Evolutionary conservation across 2,797 vertebrate species (phyloP).

Genomic region (Mormyrops boulengeri): DNA sequence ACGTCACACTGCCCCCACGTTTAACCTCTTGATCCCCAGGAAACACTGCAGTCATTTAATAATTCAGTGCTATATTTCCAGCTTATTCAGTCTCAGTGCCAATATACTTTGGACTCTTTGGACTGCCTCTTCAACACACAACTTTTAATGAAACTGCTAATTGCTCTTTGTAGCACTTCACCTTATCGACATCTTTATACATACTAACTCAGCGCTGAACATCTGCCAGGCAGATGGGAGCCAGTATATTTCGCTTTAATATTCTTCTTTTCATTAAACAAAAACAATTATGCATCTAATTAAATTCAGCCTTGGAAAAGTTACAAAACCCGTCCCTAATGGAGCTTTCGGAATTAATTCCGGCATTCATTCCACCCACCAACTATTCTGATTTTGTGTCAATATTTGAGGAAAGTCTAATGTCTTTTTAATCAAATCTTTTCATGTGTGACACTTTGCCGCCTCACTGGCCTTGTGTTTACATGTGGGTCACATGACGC

Average conservation of each 20-base stretch:
- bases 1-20: background rate
- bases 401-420: background rate
- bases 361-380: background rate
- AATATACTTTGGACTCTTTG: background rate
- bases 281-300: slow-evolving; percentile 7
- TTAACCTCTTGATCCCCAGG: background rate
- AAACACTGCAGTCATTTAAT: background rate
- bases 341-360: background rate
- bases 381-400: background rate
- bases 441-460: background rate
- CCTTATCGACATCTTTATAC: background rate
- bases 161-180: background rate
- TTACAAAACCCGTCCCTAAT: background rate
- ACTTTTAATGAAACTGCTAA: background rate
- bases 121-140: background rate
- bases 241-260: background rate
- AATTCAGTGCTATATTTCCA: background rate
- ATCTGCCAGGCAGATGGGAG: background rate
- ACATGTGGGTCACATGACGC: background rate
- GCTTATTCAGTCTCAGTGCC: background rate
- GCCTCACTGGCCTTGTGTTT: background rate
- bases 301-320: background rate
- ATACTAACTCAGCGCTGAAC: background rate
- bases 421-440: background rate
- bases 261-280: background rate